Conservation (phyloP, 1,140 invertebrate genomes). For the Scaptomyza pallida region DNA sequence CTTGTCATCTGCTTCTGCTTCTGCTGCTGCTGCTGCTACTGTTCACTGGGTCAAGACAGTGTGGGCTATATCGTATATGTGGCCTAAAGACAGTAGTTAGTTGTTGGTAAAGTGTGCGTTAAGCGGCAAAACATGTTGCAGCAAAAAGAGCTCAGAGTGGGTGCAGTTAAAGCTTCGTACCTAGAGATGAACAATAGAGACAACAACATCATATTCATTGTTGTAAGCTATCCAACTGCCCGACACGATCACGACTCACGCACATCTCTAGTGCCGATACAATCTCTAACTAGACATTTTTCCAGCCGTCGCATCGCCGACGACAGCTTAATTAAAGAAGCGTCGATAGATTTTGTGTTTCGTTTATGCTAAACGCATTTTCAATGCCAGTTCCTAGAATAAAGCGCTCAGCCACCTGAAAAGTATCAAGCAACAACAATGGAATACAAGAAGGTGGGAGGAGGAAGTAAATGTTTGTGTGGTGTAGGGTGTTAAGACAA, state of each 20-base stretch:
- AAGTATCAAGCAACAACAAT: not conserved
- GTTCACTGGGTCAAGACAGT: slow-evolving; percentile 41
- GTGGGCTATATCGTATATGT: not conserved
- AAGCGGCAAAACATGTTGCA: too few relatives aligned
- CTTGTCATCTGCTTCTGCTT: slow-evolving; percentile 34
- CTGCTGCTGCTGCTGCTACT: slow-evolving; percentile 20
- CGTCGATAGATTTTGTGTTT: slow-evolving; percentile 41
- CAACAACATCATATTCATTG: too few relatives aligned
- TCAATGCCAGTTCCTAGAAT: slow-evolving; percentile 40
- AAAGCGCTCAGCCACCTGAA: slow-evolving; percentile 43
- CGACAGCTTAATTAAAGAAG: slow-evolving; percentile 66
- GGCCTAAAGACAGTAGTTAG: not conserved
- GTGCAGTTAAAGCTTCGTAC: too few relatives aligned
- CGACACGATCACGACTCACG: not conserved
- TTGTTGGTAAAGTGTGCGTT: not conserved
- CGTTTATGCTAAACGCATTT: slow-evolving; percentile 43
- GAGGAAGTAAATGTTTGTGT: not conserved
- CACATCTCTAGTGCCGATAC: not conserved
- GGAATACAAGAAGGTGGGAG: too few relatives aligned
- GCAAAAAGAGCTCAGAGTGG: too few relatives aligned
- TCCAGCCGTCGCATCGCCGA: slow-evolving; percentile 31
- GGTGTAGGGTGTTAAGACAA: slow-evolving; percentile 10
- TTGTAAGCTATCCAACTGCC: too few relatives aligned
- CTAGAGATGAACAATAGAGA: too few relatives aligned
- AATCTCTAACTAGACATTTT: not conserved